phyloP scores from a whole-genome alignment of 2,113 vertebrate species.

The Rhodinocichla rosea region DNA sequence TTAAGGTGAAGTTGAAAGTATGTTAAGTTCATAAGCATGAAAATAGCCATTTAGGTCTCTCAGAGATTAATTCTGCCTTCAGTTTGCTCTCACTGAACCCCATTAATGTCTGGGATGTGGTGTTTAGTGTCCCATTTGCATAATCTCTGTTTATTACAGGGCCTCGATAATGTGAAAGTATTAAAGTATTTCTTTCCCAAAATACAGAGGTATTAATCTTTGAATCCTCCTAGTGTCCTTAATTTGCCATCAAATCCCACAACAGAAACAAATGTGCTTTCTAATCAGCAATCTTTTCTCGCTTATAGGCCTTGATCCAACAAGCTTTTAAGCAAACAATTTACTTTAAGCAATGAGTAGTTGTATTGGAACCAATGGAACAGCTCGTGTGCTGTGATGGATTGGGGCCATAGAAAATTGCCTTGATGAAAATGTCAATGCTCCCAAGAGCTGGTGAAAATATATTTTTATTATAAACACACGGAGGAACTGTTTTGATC shows the following conservation, averaged over 20 bases:
- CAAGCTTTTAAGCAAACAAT: slow-evolving; percentile 66
- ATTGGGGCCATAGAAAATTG: slow-evolving; percentile 66
- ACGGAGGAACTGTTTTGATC: slow-evolving; percentile 65
- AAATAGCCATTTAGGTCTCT: slow-evolving; percentile 63
- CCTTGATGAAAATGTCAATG: slow-evolving; percentile 65
- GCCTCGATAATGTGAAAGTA: background rate
- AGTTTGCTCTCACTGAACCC: slow-evolving; percentile 11
- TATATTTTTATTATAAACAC: slow-evolving; percentile 73
- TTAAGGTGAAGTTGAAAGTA: slow-evolving; percentile 59
- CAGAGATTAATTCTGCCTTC: slow-evolving; percentile 54
- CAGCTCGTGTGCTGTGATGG: slow-evolving; percentile 51
- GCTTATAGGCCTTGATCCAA: slow-evolving; percentile 35
- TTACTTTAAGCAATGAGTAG: slow-evolving; percentile 52
- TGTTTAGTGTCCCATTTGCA: slow-evolving; percentile 54
- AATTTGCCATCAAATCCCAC: slow-evolving; percentile 58
- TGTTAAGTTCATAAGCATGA: slow-evolving; percentile 65
- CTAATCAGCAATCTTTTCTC: slow-evolving; percentile 61
- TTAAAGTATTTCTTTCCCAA: slow-evolving; percentile 55
- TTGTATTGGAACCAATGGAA: slow-evolving; percentile 48
- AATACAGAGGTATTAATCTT: slow-evolving; percentile 36
- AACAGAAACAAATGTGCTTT: slow-evolving; percentile 44
- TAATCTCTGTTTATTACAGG: slow-evolving; percentile 49
- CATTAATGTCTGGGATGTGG: slow-evolving; percentile 35
- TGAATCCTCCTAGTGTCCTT: slow-evolving; percentile 40
- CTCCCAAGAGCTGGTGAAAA: slow-evolving; percentile 67